These are phyloP conservation scores for Calcarius lapponicus DNA, from an alignment of 2,797 vertebrate species.

Conservation along the genomic window DNA sequence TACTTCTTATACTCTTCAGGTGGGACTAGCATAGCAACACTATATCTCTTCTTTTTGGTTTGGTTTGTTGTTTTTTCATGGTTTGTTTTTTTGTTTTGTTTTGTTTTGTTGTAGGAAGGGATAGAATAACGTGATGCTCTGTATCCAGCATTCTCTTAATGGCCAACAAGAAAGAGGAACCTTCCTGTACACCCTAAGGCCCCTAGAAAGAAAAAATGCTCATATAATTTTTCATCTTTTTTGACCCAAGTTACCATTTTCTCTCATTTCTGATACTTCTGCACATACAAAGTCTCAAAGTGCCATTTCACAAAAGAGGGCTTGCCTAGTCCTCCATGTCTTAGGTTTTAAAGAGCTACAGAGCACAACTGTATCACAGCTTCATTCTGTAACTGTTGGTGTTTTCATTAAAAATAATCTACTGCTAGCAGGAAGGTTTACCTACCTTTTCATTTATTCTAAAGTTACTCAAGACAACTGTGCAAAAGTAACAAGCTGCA, in stretches of 20 bases:
- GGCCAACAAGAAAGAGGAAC: not conserved
- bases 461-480: not conserved
- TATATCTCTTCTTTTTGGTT: not conserved
- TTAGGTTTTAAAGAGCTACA: not conserved
- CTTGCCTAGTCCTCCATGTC: not conserved
- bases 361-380: not conserved
- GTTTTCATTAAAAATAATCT: not conserved
- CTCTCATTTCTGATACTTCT: not conserved
- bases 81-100: not conserved
- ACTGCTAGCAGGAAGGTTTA: not conserved
- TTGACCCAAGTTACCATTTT: not conserved
- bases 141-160: not conserved
- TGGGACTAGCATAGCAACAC: not conserved
- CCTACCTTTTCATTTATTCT: not conserved
- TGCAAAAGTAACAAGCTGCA: not conserved
- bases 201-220: not conserved
- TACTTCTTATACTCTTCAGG: not conserved
- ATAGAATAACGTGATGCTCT: not conserved
- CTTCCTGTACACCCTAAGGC: not conserved
- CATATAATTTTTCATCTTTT: not conserved
- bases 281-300: not conserved
- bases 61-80: too few relatives aligned
- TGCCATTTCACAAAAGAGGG: not conserved
- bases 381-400: not conserved
- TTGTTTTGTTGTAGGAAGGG: not conserved